phyloP scores from a whole-genome alignment of 2,113 vertebrate genomes.

The Pan paniscus region DNA sequence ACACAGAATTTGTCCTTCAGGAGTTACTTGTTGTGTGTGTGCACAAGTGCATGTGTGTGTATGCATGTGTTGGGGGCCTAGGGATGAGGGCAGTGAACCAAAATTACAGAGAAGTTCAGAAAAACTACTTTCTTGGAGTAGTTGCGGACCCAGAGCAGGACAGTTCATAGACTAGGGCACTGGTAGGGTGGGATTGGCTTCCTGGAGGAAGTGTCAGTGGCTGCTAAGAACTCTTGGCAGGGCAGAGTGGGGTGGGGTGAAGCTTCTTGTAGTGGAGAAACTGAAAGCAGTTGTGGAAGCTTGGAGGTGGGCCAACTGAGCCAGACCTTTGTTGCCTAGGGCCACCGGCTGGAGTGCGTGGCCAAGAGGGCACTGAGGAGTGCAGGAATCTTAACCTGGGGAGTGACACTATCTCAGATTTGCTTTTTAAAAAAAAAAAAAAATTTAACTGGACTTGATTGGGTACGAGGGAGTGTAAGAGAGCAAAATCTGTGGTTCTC shows the following conservation, averaged over 20 bases:
- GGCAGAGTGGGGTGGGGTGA: not conserved
- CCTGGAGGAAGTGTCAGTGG: constrained; percentile 45
- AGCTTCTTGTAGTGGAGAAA: constrained; percentile 55
- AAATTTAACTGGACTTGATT: not conserved
- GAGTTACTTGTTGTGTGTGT: not conserved
- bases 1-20: not conserved
- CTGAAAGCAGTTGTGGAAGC: constrained; percentile 60
- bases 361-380: not conserved
- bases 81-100: not conserved
- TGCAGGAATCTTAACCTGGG: not conserved
- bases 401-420: not conserved
- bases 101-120: not conserved
- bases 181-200: not conserved
- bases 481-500: not conserved
- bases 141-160: not conserved
- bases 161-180: not conserved
- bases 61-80: too few relatives aligned
- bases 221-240: not conserved
- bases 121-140: not conserved
- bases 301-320: constrained; percentile 31
- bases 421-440: not conserved
- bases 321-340: not conserved
- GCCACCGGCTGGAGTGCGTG: not conserved
- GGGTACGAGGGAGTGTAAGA: not conserved
- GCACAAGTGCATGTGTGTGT: not conserved